These are phyloP conservation scores for Drosophila kuntzei DNA, from an alignment of 2,888 invertebrate species.

Conservation along the genomic window DNA sequence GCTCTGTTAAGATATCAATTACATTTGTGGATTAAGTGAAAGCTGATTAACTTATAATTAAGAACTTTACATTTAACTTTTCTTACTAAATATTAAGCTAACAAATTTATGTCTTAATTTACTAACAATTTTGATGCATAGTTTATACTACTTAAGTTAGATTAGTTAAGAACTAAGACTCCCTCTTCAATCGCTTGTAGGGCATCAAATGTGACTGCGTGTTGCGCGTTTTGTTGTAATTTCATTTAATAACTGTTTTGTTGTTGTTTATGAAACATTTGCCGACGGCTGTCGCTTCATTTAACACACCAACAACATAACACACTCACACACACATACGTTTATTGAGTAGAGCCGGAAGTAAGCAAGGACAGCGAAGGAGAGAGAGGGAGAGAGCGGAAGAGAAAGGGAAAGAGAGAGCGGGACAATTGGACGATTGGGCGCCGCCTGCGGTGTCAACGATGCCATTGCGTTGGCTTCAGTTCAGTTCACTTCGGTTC, in stretches of 20 bases:
- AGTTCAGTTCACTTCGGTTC: constrained; percentile 49
- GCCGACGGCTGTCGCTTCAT: constrained; percentile 76
- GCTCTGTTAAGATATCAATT: too few species aligned
- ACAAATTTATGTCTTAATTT: too few species aligned
- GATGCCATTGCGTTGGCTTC: constrained; percentile 47
- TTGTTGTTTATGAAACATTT: constrained; percentile 79
- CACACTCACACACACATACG: constrained; percentile 22
- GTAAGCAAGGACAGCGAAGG: constrained; percentile 41
- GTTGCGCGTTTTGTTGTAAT: constrained; percentile 61
- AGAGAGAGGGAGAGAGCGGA: background rate
- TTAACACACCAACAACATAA: constrained; percentile 52
- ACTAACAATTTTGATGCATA: too few species aligned
- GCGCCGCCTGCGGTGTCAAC: constrained; percentile 73
- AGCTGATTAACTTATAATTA: too few species aligned
- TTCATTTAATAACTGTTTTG: constrained; percentile 79
- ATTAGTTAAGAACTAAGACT: constrained; percentile 7
- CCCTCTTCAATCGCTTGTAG: constrained; percentile 25
- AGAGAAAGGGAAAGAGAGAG: background rate
- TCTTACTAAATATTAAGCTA: too few species aligned
- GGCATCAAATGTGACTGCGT: constrained; percentile 52
- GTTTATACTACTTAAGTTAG: background rate
- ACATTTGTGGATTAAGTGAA: too few species aligned
- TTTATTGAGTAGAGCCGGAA: constrained; percentile 55
- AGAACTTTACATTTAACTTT: too few species aligned
- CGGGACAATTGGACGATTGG: constrained; percentile 59